Evolutionary conservation across 64 coral and sea anemone genomes (phyloP), one percentile per base, ranked within the genome.

Genomic region (Montipora foliosa): DNA sequence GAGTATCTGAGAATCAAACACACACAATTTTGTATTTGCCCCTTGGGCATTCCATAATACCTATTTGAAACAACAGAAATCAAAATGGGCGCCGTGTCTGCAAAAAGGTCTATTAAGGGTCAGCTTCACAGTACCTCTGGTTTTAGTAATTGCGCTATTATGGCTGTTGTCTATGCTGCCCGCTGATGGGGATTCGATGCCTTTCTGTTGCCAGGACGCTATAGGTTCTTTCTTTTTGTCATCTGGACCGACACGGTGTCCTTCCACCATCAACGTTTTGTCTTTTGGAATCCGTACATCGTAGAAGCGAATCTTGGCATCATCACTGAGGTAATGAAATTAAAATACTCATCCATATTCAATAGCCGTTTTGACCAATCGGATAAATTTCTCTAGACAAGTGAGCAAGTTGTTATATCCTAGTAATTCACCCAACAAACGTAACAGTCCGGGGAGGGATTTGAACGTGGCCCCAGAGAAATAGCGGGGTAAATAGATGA

Each of bases 201-300:
- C 82, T 71, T 86, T 70, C 4, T 69, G 62, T 86, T 86, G 64
- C 66, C 82, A 71, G 6, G 62, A 5, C 5, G 46, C 1, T 13
- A 19, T 86, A 2, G 70, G 62, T 72, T 86, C 44, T 49, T 71
- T 29, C 67, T 49, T 72, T 29, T 47, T 66, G 68, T 86, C 82
- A 86, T 86, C 82, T 22, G 82, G 3, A 48, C 95, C 93, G 49
- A 94, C 87, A 48, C 94, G 95, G 8, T 79, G 90, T 3, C 95
- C 95, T 17, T 94, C 84, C 47, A 97, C 91, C 84, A 97, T 94
- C 17, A 97, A 69, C 3, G 89, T 84, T 6, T 93, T 67, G 37
- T 97, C 95, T 72, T 92, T 89, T 13, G 95, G 89, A 44, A 97
- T 97, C 13, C 95, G 84, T 5, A 97, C 89, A 67, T 94, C 92